Evolutionary conservation across 2,113 vertebrate species (phyloP).

Genomic region (Phrynocephalus versicolor): DNA sequence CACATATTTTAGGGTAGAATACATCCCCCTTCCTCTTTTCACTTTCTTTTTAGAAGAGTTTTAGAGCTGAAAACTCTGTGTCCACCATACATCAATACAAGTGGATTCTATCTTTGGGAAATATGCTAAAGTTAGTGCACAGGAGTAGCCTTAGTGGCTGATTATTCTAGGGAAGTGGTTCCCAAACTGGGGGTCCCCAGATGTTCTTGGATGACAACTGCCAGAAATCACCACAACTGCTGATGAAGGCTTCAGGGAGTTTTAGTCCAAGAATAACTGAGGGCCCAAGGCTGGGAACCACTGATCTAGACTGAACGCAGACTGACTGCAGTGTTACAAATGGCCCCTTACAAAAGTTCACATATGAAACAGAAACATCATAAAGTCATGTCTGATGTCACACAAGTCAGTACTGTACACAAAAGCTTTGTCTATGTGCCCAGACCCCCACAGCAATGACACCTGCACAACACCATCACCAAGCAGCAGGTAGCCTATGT

Average conservation of each 20-base stretch:
- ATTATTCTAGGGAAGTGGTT: not conserved
- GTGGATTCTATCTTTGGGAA: constrained; percentile 45
- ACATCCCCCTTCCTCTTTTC: fast-evolving
- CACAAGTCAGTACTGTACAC: not conserved
- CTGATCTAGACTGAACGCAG: not conserved
- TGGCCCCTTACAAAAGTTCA: too few species aligned
- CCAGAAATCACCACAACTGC: too few species aligned
- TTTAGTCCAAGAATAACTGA: too few species aligned
- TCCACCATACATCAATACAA: constrained; percentile 58
- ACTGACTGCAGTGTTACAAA: not conserved
- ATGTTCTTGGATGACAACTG: too few species aligned
- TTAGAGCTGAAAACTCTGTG: constrained; percentile 64
- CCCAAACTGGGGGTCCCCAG: too few species aligned
- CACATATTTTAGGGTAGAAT: constrained; percentile 61
- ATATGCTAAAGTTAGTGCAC: constrained; percentile 69
- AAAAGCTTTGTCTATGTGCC: not conserved
- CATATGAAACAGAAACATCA: not conserved
- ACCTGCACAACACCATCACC: not conserved
- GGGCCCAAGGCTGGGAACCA: too few species aligned
- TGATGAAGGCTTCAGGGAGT: too few species aligned
- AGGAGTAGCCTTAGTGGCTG: constrained; percentile 34
- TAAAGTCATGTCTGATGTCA: not conserved
- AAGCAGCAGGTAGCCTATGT: not conserved
- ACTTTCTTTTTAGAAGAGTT: not conserved
- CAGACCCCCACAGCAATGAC: not conserved